Base-by-base conservation (phyloP, 2,888 invertebrate genomes). In the Epirrita christyi region DNA sequence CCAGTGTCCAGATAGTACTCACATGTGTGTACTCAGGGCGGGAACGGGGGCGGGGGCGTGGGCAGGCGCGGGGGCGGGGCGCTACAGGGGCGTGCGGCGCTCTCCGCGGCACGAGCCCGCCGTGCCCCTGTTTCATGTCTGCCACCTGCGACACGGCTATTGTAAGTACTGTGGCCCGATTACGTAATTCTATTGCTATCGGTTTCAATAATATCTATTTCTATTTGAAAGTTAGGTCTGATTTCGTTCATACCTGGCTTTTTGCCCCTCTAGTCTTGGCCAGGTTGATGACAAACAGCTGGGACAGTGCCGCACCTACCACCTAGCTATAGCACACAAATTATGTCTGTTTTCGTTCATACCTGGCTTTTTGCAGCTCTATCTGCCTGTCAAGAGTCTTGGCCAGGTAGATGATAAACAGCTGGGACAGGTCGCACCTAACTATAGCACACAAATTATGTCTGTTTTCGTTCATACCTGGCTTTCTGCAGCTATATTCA, bases 301-400 rank as follows among this genome's bases (percentile, higher is more conserved):
- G 21, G 4, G 21, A 21, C 21, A 21, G 21, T 21, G 21, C 21
- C 21, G 4, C 21, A 4, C 4, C 21, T 21, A 21, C 2, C 21
- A 21, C 2, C 10, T 15, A 34, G 10, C 37, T 9, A n/a, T 6
- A 37, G 37, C 37, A 37, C 0, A 3, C n/a, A 9, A 37, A 32
- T 4, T 21, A 4, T 3, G 21, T 21, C 21, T 21, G 2, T n/a
- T 15, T 4, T n/a, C 11, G 13, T 10, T n/a, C 28, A 28, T 36
- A 53, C 48, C 53, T 53, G 7, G 50, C 45, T 48, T 53, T 63
- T 11, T 97, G 98, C 84, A 97, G 86, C 79, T 97, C 97, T 73
- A 98, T 97, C 92, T 98, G 97, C 42, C 97, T 97, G 87, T 97
- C 97, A 65, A 98, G 87, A 0, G 97, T 97, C 92, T 97, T 97